Evolutionary conservation across 2,113 vertebrate species (phyloP).

Genomic region (Excalfactoria chinensis): DNA sequence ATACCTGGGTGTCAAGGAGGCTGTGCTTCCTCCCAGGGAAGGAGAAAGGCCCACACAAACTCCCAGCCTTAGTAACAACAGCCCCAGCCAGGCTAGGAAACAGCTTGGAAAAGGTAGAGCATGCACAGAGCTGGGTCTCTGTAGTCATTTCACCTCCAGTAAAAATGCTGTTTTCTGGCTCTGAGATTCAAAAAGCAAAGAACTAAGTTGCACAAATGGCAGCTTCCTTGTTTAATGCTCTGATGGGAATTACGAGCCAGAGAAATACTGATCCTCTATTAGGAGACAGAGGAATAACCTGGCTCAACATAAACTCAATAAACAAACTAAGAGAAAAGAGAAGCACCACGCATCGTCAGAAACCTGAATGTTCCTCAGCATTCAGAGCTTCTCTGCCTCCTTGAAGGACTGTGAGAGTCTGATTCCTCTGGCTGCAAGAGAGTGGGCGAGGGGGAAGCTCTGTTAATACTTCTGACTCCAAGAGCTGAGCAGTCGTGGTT

Average conservation of each 20-base stretch:
- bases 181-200: background rate
- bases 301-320: accelerated
- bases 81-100: background rate
- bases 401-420: background rate
- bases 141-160: background rate
- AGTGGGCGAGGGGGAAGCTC: background rate
- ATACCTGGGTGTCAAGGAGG: background rate
- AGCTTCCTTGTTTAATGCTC: background rate
- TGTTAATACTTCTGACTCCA: background rate
- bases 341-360: accelerated
- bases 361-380: background rate
- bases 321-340: background rate
- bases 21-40: background rate
- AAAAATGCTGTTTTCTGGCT: background rate
- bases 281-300: background rate
- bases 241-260: background rate
- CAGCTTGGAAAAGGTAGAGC: background rate
- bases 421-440: background rate
- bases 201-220: background rate
- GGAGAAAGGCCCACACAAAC: background rate
- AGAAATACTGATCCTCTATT: background rate
- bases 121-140: background rate
- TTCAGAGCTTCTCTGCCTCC: background rate
- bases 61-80: background rate
- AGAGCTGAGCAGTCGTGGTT: background rate